Conservation (phyloP, 2,888 invertebrate species). For the Parapristionchus giblindavisi region DNA sequence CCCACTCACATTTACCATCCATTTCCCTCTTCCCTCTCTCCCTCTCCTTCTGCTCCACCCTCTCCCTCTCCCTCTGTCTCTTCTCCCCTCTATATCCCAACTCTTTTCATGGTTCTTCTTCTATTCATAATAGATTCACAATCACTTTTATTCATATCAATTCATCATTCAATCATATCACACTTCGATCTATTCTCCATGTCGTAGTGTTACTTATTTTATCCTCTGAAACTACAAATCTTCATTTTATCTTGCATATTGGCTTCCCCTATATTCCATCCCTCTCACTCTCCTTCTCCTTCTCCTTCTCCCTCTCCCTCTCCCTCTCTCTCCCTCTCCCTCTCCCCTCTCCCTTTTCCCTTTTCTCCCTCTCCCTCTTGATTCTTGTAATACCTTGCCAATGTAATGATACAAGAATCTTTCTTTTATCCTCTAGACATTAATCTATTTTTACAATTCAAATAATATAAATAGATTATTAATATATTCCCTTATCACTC, state of each 20-base stretch:
- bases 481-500: too few species aligned
- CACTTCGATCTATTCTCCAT: too few species aligned
- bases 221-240: too few species aligned
- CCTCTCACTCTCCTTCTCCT: conserved; percentile 7
- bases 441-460: too few species aligned
- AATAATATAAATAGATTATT: too few species aligned
- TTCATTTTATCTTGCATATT: conserved; percentile 11
- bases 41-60: neutral
- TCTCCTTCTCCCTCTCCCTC: conserved; percentile 1
- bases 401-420: too few species aligned
- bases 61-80: neutral
- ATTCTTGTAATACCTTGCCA: neutral
- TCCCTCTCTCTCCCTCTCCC: neutral
- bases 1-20: neutral
- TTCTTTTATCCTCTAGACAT: too few species aligned
- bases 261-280: neutral
- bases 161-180: too few species aligned
- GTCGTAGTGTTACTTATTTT: too few species aligned
- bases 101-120: neutral
- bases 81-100: neutral
- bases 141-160: too few species aligned
- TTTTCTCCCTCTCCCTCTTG: conserved; percentile 1
- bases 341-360: conserved; percentile 6
- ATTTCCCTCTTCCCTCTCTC: neutral
- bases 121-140: conserved; percentile 13